phyloP scores from a whole-genome alignment of 2,888 invertebrate genomes.

The Drosophila birchii region DNA sequence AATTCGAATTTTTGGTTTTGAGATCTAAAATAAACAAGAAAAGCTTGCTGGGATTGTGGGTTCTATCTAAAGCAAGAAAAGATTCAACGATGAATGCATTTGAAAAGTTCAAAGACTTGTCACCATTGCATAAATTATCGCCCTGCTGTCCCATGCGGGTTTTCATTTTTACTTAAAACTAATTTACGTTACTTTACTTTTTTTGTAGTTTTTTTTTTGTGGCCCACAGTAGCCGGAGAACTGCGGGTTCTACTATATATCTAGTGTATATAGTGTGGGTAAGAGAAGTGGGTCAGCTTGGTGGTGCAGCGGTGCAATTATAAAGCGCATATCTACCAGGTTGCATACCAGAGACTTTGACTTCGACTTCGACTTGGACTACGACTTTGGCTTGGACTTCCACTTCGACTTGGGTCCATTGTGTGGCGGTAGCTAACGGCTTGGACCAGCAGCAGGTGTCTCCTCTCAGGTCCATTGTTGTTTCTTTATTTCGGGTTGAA shows the following conservation, averaged over 20 bases:
- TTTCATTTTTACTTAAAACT: slow-evolving; percentile 12
- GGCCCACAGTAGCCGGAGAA: slow-evolving; percentile 49
- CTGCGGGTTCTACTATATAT: slow-evolving; percentile 26
- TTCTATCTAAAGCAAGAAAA: slow-evolving; percentile 20
- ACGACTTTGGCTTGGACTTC: slow-evolving; percentile 7
- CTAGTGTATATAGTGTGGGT: slow-evolving; percentile 15
- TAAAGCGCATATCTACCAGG: slow-evolving; percentile 66
- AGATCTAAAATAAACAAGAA: slow-evolving; percentile 11
- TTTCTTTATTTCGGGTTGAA: slow-evolving; percentile 50
- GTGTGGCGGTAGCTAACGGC: slow-evolving; percentile 57
- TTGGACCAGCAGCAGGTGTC: slow-evolving; percentile 63
- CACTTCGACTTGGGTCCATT: slow-evolving; percentile 54
- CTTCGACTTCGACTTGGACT: slow-evolving; percentile 11
- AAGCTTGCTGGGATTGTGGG: slow-evolving; percentile 20
- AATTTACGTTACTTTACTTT: slow-evolving; percentile 33
- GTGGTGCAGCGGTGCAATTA: slow-evolving; percentile 66
- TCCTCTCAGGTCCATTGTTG: slow-evolving; percentile 44
- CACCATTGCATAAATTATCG: slow-evolving; percentile 61
- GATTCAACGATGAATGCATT: slow-evolving; percentile 54
- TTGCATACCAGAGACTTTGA: slow-evolving; percentile 36
- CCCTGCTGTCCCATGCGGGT: slow-evolving; percentile 26
- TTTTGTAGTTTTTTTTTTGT: slow-evolving; percentile 15
- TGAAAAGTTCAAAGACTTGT: slow-evolving; percentile 53
- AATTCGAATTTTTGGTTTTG: slow-evolving; percentile 9
- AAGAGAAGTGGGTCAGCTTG: slow-evolving; percentile 67